Conservation (phyloP, 2,797 vertebrate genomes). For the Macrochelys suwanniensis region DNA sequence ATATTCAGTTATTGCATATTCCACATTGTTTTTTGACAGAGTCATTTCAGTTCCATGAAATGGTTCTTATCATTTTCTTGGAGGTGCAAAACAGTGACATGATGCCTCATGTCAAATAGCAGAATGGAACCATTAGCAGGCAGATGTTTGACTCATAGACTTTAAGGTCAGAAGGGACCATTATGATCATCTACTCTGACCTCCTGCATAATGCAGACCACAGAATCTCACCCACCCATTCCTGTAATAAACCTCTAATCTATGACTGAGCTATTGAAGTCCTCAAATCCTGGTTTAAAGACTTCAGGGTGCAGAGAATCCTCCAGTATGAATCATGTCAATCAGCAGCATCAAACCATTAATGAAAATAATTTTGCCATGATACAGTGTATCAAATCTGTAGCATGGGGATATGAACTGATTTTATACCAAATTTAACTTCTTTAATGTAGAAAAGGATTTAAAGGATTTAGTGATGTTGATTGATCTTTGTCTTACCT, state of each 20-base stretch:
- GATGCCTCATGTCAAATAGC: neutral
- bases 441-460: neutral
- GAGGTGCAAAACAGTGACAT: rapidly evolving
- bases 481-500: neutral
- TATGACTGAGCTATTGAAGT: too few relatives aligned
- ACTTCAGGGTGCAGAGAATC: too few relatives aligned
- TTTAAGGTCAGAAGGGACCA: too few relatives aligned
- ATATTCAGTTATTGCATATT: neutral
- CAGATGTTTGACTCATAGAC: slow-evolving; percentile 32
- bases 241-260: too few relatives aligned
- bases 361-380: slow-evolving; percentile 35
- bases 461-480: neutral
- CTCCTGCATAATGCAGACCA: too few relatives aligned
- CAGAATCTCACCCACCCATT: too few relatives aligned
- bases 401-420: neutral
- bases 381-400: slow-evolving; percentile 24
- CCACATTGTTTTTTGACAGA: neutral
- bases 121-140: neutral
- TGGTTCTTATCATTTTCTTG: neutral
- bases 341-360: slow-evolving; percentile 15
- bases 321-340: neutral
- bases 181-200: too few relatives aligned
- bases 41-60: neutral
- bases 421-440: neutral
- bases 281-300: too few relatives aligned